Evolutionary conservation across 2,113 vertebrate species (phyloP).

Genomic region (Acrocephalus kingi): DNA sequence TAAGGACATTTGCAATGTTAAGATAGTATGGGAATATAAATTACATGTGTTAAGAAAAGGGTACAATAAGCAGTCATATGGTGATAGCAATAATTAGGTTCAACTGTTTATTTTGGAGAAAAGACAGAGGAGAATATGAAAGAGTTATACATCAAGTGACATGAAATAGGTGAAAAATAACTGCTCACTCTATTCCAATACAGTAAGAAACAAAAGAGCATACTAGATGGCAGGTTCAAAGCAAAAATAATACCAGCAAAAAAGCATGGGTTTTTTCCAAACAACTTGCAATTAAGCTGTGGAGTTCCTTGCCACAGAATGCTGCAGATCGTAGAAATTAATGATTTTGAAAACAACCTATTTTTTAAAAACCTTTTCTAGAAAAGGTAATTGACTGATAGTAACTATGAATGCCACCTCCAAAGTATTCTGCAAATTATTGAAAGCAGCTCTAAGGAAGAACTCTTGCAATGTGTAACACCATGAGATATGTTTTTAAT

Average conservation of each 20-base stretch:
- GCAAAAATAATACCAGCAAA: not conserved
- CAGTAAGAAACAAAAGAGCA: not conserved
- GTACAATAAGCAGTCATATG: not conserved
- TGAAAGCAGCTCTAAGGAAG: not conserved
- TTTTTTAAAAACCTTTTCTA: not conserved
- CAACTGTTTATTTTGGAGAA: not conserved
- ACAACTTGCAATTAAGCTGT: not conserved
- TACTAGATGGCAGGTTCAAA: not conserved
- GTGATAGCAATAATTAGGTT: not conserved
- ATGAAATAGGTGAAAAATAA: not conserved
- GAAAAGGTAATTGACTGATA: not conserved
- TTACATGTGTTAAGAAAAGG: not conserved
- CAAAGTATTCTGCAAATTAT: not conserved
- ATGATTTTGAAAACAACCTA: rapidly evolving
- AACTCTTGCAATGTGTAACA: not conserved
- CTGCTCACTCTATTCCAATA: not conserved
- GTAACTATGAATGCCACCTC: not conserved
- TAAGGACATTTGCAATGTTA: not conserved
- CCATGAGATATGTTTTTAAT: not conserved
- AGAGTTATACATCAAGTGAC: not conserved
- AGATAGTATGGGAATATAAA: not conserved
- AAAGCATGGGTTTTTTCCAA: not conserved
- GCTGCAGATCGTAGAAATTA: not conserved
- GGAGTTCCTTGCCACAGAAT: not conserved
- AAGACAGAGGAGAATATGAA: not conserved